Conservation (phyloP, 1,140 invertebrate genomes). For the Drosophila guanche region DNA sequence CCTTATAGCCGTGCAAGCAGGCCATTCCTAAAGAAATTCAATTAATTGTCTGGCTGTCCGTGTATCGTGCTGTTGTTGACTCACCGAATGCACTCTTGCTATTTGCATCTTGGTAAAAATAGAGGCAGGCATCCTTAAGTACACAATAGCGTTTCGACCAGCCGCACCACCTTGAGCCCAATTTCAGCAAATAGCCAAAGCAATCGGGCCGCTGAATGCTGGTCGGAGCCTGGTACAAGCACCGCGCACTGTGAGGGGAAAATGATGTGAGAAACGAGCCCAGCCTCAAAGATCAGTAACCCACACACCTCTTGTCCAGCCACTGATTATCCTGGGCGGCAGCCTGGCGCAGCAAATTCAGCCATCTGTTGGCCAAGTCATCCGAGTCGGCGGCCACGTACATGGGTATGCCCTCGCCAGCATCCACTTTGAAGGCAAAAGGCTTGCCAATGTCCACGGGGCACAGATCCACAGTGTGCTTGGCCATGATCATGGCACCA, state of each 20-base stretch:
- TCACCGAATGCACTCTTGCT: constrained; percentile 93
- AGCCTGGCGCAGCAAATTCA: constrained; percentile 88
- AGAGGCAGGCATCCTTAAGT: constrained; percentile 96
- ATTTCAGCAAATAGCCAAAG: constrained; percentile 94
- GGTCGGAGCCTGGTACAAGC: constrained; percentile 88
- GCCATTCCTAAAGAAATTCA: constrained; percentile 87
- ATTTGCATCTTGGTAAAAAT: constrained; percentile 95
- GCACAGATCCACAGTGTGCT: constrained; percentile 89
- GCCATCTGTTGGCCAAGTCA: constrained; percentile 90
- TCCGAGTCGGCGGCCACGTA: constrained; percentile 92
- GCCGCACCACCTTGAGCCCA: constrained; percentile 90
- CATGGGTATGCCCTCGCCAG: constrained; percentile 90
- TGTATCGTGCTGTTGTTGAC: constrained; percentile 36
- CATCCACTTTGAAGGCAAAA: constrained; percentile 89
- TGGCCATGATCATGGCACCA: constrained; percentile 93
- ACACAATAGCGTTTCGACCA: constrained; percentile 97
- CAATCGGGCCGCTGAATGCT: constrained; percentile 93
- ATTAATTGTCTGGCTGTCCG: constrained; percentile 56
- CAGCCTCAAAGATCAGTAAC: constrained; percentile 37
- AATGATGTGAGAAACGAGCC: constrained; percentile 44
- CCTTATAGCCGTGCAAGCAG: constrained; percentile 96
- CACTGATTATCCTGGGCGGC: constrained; percentile 89
- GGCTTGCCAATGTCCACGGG: constrained; percentile 82
- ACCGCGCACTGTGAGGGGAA: constrained; percentile 84
- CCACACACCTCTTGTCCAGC: constrained; percentile 86